phyloP scores from a whole-genome alignment of 2,888 invertebrate genomes.

The Nebria brevicollis region DNA sequence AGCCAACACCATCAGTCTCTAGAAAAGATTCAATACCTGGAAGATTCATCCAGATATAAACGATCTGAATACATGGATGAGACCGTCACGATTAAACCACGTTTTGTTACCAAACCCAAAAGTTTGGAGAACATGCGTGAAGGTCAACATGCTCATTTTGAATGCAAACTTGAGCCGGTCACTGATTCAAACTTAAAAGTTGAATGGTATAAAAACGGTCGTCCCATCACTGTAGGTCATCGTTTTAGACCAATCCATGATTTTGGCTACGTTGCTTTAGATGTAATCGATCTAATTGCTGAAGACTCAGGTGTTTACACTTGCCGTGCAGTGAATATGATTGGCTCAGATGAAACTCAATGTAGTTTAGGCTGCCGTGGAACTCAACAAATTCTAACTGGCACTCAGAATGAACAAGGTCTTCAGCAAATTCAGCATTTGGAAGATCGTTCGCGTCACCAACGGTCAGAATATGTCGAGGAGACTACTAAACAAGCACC shows the following conservation, averaged over 20 bases:
- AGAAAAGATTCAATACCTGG: conserved; percentile 91
- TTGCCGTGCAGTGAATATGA: conserved; percentile 89
- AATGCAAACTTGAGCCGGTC: conserved; percentile 96
- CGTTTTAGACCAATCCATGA: conserved; percentile 97
- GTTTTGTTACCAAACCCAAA: conserved; percentile 88
- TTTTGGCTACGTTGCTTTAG: conserved; percentile 97
- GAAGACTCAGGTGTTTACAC: conserved; percentile 96
- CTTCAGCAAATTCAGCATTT: conserved; percentile 89
- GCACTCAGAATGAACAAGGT: conserved; percentile 88
- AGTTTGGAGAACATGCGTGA: conserved; percentile 86
- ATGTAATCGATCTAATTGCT: conserved; percentile 94
- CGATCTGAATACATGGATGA: conserved; percentile 85
- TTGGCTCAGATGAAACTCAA: conserved; percentile 88
- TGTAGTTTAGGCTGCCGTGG: conserved; percentile 79
- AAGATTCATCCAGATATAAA: conserved; percentile 87
- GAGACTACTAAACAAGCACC: conserved; percentile 91
- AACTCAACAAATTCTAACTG: conserved; percentile 83
- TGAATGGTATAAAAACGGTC: conserved; percentile 96
- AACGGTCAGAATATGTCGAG: conserved; percentile 78
- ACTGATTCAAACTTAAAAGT: conserved; percentile 96
- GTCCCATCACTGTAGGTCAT: conserved; percentile 92
- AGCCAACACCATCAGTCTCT: conserved; percentile 91
- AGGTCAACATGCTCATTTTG: conserved; percentile 95
- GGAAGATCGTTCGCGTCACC: conserved; percentile 84
- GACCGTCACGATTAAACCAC: conserved; percentile 82